phyloP scores from a whole-genome alignment of 2,797 vertebrate species.

The Eremophila alpestris region DNA sequence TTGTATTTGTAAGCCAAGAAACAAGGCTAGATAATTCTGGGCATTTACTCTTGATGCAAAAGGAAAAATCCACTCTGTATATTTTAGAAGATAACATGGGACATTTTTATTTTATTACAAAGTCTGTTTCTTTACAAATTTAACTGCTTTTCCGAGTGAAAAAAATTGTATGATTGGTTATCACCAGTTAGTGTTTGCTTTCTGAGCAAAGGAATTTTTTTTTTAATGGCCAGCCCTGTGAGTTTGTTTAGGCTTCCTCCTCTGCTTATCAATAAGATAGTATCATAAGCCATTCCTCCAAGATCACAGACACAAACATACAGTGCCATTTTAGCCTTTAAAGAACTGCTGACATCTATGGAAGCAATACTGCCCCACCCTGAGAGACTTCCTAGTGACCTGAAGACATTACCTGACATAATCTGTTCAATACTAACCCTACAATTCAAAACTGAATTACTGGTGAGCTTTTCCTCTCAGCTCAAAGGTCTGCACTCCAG shows the following conservation, averaged over 20 bases:
- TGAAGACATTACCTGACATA: neutral
- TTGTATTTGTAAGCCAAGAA: neutral
- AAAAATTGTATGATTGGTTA: neutral
- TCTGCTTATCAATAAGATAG: neutral
- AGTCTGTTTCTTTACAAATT: neutral
- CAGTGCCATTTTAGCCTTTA: neutral
- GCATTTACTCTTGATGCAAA: neutral
- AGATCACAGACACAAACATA: neutral
- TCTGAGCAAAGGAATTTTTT: neutral
- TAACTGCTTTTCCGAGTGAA: neutral
- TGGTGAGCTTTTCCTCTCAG: neutral
- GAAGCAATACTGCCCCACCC: neutral
- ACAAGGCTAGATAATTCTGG: neutral
- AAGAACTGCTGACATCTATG: neutral
- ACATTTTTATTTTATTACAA: neutral
- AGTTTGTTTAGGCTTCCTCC: neutral
- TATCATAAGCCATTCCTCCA: neutral
- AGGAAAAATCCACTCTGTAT: neutral
- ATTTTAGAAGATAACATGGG: neutral
- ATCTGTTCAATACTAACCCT: neutral
- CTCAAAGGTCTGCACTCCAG: neutral
- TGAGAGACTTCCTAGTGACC: neutral
- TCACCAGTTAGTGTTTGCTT: neutral
- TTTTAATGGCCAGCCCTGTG: neutral
- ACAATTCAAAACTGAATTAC: neutral